These are phyloP conservation scores for Murina feae DNA, from an alignment of 2,113 vertebrate genomes.

Conservation along the genomic window DNA sequence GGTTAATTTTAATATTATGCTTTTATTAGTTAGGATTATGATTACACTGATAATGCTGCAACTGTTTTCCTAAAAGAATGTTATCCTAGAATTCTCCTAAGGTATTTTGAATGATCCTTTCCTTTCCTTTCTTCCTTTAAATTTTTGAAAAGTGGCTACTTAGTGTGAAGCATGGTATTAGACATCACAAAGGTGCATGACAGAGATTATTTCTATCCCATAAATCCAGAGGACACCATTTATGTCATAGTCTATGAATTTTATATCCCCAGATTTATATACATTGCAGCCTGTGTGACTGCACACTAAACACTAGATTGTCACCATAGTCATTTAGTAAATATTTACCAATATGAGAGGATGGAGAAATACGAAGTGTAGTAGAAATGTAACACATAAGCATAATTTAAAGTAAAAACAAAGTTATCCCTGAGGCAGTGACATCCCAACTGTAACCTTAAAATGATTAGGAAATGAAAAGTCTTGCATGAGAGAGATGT, in stretches of 20 bases:
- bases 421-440: neutral
- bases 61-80: neutral
- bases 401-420: neutral
- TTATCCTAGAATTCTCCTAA: neutral
- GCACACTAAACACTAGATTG: neutral
- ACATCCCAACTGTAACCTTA: neutral
- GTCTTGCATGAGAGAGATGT: fast-evolving
- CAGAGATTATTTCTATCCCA: neutral
- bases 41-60: neutral
- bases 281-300: neutral
- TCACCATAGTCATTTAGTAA: neutral
- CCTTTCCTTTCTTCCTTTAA: neutral
- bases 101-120: neutral
- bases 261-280: neutral
- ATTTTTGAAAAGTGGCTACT: neutral
- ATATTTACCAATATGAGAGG: neutral
- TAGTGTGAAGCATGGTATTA: neutral
- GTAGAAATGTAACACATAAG: neutral
- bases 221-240: neutral
- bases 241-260: neutral
- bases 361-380: neutral
- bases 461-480: neutral
- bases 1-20: too few species aligned
- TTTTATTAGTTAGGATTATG: too few species aligned
- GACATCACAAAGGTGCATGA: neutral